phyloP scores from a whole-genome alignment of 1,140 invertebrate genomes.

The Ctenoplectra terminalis region DNA sequence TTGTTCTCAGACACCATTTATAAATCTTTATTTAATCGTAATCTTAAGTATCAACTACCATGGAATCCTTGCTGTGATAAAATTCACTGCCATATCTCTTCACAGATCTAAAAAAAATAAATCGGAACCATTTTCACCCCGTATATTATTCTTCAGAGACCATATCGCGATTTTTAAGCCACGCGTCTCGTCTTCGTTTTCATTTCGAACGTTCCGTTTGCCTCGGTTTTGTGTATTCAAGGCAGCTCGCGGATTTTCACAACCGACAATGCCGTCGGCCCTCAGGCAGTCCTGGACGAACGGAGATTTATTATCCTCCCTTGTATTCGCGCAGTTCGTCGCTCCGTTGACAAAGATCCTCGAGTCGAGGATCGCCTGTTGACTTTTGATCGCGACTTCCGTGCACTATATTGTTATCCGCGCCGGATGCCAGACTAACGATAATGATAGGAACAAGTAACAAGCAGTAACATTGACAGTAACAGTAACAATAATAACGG shows the following conservation, averaged over 20 bases:
- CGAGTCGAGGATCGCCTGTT: conserved; percentile 16
- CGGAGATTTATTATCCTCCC: conserved; percentile 13
- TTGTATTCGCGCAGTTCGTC: not conserved
- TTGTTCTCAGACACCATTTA: not conserved
- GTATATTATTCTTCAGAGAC: not conserved
- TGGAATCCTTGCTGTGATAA: not conserved
- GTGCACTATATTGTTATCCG: conserved; percentile 63
- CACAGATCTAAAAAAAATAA: too few relatives aligned
- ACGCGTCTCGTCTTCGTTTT: not conserved
- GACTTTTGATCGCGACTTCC: conserved; percentile 12
- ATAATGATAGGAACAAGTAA: conserved; percentile 69
- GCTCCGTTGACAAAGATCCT: not conserved
- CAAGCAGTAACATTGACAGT: conserved; percentile 56
- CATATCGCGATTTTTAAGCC: not conserved
- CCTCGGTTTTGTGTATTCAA: not conserved
- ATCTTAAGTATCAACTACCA: too few relatives aligned
- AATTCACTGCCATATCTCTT: conserved; percentile 4
- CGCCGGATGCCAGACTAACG: conserved; percentile 68
- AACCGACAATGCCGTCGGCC: not conserved
- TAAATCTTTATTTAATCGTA: too few relatives aligned
- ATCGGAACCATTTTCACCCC: not conserved
- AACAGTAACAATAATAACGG: conserved; percentile 62
- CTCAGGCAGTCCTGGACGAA: conserved; percentile 8
- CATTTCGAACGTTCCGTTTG: not conserved
- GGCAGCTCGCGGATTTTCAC: not conserved